phyloP scores from a whole-genome alignment of 2,888 invertebrate species.

The Ennomos quercinarius region DNA sequence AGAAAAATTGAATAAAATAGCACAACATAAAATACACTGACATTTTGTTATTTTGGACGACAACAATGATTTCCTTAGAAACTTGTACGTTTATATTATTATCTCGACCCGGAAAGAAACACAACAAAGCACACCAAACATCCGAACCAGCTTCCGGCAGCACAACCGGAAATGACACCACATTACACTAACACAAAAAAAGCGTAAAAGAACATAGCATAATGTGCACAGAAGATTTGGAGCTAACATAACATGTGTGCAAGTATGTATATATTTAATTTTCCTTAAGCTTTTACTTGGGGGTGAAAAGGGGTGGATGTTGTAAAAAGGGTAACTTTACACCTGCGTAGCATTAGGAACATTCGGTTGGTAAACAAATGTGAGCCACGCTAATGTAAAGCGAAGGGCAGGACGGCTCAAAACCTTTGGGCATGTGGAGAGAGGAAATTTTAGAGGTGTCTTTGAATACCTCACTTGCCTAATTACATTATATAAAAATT shows the following conservation, averaged over 20 bases:
- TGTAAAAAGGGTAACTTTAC: constrained; percentile 36
- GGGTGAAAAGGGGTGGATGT: constrained; percentile 31
- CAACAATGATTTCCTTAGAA: not conserved
- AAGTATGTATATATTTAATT: constrained; percentile 31
- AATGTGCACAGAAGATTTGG: constrained; percentile 15
- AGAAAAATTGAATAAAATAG: too few species aligned
- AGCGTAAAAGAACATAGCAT: constrained; percentile 6
- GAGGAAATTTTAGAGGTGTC: constrained; percentile 14
- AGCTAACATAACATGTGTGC: constrained; percentile 15
- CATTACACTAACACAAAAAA: constrained; percentile 25
- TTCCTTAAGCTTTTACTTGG: constrained; percentile 34
- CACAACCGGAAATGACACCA: constrained; percentile 25
- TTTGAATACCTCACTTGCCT: too few species aligned
- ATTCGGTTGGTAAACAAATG: constrained; percentile 41
- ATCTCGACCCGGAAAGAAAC: constrained; percentile 16
- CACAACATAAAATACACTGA: too few species aligned
- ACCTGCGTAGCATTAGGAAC: constrained; percentile 35
- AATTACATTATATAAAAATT: too few species aligned
- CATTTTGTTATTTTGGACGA: not conserved
- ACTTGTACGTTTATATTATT: constrained; percentile 7
- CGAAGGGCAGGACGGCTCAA: constrained; percentile 29
- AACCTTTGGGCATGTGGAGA: constrained; percentile 25
- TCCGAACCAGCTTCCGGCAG: constrained; percentile 12
- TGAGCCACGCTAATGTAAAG: constrained; percentile 41
- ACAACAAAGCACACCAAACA: constrained; percentile 11